Evolutionary conservation across 1,140 invertebrate genomes (phyloP), one percentile per base, ranked within the genome.

Genomic region (Armadillidium nasatum): DNA sequence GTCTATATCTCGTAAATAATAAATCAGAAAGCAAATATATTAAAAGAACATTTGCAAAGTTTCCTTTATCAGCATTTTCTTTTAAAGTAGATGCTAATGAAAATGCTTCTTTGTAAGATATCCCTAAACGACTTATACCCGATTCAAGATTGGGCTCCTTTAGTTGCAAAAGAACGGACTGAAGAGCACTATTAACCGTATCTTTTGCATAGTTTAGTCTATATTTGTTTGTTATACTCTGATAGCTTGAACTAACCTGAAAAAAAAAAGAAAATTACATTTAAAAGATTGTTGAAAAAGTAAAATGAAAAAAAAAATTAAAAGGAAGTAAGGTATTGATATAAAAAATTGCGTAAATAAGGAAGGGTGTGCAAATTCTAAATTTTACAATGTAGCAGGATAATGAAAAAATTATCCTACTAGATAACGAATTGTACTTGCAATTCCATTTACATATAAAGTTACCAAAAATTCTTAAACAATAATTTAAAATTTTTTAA

Each of bases 21-120:
- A 60, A 60, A 60, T 60, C 50, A 7, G 50, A 60, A 15, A 60
- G 50, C 50, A 60, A 60, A 60, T 60, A 60, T 60, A 60, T 60
- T 19, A 60, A 7, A 60, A 60, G 50, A 60, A 60, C 50, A 19
- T 60, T 60, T 19, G 50, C 50, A 19, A 60, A 60, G 19, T 60
- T 60, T 60, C 50, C 50, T 60, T 60, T 60, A 60, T 60, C 50
- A 13, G 50, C 50, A 19, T 60, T 60, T 60, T 60, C 50, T 7
- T 60, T 60, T 60, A 60, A 60, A 13, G 50, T 60, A 3, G 50
- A 60, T 2, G 50, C 50, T 19, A 60, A 60, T 60, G 50, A 60
- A 60, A 60, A 60, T 2, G 50, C 50, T 19, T 60, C 50, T 19
- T 60, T 60, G 11, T 19, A 19, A 60, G 50, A 15, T 1, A 60